Conservation (phyloP, 2,113 vertebrate species). For the Melanostigma gelatinosum region DNA sequence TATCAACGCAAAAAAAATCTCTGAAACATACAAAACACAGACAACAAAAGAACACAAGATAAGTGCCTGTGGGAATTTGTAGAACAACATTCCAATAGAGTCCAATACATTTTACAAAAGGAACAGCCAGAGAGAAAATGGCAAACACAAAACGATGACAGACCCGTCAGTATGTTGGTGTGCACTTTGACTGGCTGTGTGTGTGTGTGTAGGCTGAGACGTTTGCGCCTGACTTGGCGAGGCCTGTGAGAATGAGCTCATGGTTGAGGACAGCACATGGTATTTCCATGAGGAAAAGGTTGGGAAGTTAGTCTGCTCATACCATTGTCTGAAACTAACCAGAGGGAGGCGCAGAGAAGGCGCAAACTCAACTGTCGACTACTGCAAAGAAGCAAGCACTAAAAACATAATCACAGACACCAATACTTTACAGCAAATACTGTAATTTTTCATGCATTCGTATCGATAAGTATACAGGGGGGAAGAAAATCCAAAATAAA, state of each 20-base stretch:
- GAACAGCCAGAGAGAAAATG: conserved; percentile 46
- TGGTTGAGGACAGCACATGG: conserved; percentile 80
- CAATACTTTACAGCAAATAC: not conserved
- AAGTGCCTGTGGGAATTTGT: not conserved
- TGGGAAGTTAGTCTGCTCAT: conserved; percentile 75
- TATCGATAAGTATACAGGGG: not conserved
- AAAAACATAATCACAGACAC: not conserved
- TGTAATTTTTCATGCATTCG: not conserved
- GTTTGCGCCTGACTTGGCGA: conserved; percentile 84
- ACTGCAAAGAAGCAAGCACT: conserved; percentile 45
- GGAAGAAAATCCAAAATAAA: not conserved
- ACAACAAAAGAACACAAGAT: not conserved
- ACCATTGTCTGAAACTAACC: conserved; percentile 86
- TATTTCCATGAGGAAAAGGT: conserved; percentile 88
- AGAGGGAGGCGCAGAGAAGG: conserved; percentile 42
- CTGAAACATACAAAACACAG: not conserved
- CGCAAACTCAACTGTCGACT: conserved; percentile 55
- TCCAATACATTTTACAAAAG: conserved; percentile 41
- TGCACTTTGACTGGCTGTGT: conserved; percentile 64
- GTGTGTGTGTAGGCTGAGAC: conserved; percentile 56
- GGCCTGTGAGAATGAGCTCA: conserved; percentile 85
- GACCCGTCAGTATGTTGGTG: conserved; percentile 61
- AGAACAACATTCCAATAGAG: not conserved
- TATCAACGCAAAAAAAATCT: not conserved
- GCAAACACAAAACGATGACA: conserved; percentile 58